A percentile compares a stretch with the other conserved stretches of the same genome.
These are phyloP conservation scores for Rotaria magnacalcarata DNA, from an alignment of 2,888 invertebrate genomes.

Conservation along the genomic window DNA sequence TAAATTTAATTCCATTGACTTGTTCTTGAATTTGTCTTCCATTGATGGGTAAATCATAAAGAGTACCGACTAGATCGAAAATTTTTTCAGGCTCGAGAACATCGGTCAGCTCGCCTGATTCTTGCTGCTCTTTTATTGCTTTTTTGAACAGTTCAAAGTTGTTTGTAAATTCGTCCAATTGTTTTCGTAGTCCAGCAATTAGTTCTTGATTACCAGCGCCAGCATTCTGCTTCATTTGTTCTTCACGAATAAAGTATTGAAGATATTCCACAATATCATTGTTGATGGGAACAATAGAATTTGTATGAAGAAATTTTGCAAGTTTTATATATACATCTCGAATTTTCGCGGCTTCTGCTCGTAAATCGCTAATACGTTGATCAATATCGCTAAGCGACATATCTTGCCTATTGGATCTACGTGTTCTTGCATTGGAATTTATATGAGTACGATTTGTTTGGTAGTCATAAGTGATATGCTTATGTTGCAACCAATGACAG, in stretches of 20 bases:
- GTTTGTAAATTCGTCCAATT: neutral
- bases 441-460: neutral
- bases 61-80: neutral
- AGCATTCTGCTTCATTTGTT: neutral
- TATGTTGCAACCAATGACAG: neutral
- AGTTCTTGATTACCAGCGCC: neutral
- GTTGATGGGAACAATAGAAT: neutral
- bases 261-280: slow-evolving; percentile 3
- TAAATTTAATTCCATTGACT: neutral
- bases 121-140: neutral
- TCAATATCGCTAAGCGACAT: neutral
- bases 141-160: neutral
- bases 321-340: neutral
- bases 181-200: neutral
- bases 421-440: neutral
- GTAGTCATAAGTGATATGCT: neutral
- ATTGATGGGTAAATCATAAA: neutral
- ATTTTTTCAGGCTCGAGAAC: neutral
- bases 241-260: neutral
- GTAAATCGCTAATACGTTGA: neutral
- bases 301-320: neutral
- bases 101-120: neutral
- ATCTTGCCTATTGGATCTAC: neutral
- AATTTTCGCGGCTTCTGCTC: neutral
- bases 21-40: neutral